Base-by-base conservation (phyloP, 2,888 invertebrate genomes). In the Teinopalpus imperialis region DNA sequence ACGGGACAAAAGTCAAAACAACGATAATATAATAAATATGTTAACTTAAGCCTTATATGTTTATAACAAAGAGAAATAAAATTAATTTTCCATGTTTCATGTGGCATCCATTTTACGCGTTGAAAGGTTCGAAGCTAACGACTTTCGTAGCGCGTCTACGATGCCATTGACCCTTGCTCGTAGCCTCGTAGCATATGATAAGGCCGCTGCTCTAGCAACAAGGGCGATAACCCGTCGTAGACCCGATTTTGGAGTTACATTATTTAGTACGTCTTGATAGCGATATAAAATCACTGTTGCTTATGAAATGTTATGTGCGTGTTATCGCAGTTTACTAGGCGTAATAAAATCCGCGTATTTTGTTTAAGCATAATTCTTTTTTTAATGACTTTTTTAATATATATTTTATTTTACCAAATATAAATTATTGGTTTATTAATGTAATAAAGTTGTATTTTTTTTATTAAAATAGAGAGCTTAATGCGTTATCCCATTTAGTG, bases 131-230 rank as follows among this genome's bases (percentile, higher is more conserved):
- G 9, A 27, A 26, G 13, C 4, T 14, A 27, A 36, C 24, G 36
- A 27, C 24, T 18, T n/a, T 57, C 52, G 59, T 62, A 61, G 63
- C 56, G 53, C 48, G 48, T 55, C 63, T 65, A 63, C 74, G 68
- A 56, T 69, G 68, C 43, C 65, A 37, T 53, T 58, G 63, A 68
- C 66, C 71, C 45, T 57, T 56, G 55, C 57, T 41, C 57, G 60
- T 63, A 54, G 59, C 54, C 46, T 27, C 59, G 63, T 59, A 63
- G 61, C 56, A 45, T 32, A 26, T 39, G n/a, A 39, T 23, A 36
- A 43, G 30, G 30, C 44, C n/a, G 9, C 14, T 14, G 35, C 35
- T 29, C 30, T 7, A 24, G 16, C 16, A 37, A 18, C n/a, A 26
- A 12, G 53, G 46, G 21, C 49, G 49, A 41, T 69, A 67, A 68